phyloP scores from a whole-genome alignment of 2,888 invertebrate species.

The Cyclophora albipunctata region DNA sequence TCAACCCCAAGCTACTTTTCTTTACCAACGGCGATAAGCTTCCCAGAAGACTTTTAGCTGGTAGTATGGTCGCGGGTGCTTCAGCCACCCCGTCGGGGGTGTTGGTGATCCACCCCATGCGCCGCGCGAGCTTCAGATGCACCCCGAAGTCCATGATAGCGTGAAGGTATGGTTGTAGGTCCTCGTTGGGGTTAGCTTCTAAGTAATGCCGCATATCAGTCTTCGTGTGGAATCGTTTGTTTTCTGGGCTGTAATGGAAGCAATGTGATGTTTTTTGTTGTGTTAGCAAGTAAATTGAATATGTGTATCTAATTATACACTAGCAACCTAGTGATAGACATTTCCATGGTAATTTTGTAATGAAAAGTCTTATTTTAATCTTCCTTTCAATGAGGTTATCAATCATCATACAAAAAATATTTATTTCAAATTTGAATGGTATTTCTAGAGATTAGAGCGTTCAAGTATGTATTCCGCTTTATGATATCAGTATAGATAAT shows the following conservation, averaged over 20 bases:
- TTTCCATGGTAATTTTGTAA: too few relatives aligned
- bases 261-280: too few relatives aligned
- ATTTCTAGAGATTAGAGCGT: neutral
- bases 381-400: too few relatives aligned
- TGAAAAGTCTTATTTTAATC: too few relatives aligned
- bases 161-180: conserved; percentile 33
- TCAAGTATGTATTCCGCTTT: neutral
- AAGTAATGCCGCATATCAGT: conserved; percentile 57
- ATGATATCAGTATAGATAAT: too few relatives aligned
- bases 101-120: conserved; percentile 57
- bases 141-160: conserved; percentile 61
- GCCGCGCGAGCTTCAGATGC: conserved; percentile 57
- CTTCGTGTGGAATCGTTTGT: conserved; percentile 58
- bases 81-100: conserved; percentile 33
- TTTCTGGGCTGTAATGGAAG: conserved; percentile 45
- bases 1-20: conserved; percentile 34
- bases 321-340: too few relatives aligned
- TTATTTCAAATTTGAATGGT: too few relatives aligned
- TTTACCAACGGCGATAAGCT: conserved; percentile 44
- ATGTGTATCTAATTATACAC: too few relatives aligned
- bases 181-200: conserved; percentile 31
- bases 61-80: conserved; percentile 26
- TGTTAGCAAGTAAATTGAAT: too few relatives aligned
- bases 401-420: too few relatives aligned
- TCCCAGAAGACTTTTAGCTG: conserved; percentile 23